phyloP scores from a whole-genome alignment of 2,113 vertebrate genomes.

The Psilopogon haemacephalus region DNA sequence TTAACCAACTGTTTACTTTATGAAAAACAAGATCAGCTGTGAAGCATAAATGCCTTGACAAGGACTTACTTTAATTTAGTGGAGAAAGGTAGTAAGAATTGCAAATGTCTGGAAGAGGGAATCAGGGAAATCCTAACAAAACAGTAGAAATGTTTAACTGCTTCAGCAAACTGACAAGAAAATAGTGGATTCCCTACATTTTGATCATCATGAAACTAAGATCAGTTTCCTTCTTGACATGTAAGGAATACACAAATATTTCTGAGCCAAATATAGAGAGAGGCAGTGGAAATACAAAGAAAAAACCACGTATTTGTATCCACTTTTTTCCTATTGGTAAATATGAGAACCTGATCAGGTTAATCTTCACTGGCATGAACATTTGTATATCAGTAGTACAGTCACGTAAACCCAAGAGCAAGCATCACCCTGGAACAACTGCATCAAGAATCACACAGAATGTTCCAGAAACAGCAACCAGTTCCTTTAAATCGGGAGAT shows the following conservation, averaged over 20 bases:
- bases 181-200: background rate
- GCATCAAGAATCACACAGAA: background rate
- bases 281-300: background rate
- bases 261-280: accelerated
- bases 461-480: background rate
- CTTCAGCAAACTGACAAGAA: background rate
- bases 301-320: background rate
- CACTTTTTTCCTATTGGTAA: background rate
- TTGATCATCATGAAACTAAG: background rate
- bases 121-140: background rate
- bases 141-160: background rate
- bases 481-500: background rate
- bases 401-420: background rate
- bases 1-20: background rate
- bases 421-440: background rate
- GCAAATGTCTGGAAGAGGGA: background rate
- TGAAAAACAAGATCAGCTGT: background rate
- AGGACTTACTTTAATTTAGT: background rate
- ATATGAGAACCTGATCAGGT: accelerated
- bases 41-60: background rate
- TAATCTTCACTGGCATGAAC: background rate
- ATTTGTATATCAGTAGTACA: background rate
- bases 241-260: background rate
- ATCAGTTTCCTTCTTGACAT: accelerated
- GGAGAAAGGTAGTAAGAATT: background rate